A percentile compares a stretch with the other conserved stretches of the same genome.
phyloP scores from a whole-genome alignment of 2,113 vertebrate species.

The Gadus macrocephalus region DNA sequence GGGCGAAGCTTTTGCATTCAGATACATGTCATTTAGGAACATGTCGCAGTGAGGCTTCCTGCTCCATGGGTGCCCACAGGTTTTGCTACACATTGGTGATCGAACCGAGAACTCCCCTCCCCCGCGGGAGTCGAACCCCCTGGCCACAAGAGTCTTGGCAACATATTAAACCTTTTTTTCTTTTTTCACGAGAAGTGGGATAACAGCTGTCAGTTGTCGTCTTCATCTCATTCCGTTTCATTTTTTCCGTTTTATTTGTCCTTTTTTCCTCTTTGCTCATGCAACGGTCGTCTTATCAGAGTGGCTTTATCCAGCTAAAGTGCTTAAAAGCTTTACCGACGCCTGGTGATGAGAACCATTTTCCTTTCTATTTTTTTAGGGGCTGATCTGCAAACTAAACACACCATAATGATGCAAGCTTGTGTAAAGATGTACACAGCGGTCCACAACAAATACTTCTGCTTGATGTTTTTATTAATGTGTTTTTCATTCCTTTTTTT shows the following conservation, averaged over 20 bases:
- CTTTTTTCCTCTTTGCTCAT: constrained; percentile 47
- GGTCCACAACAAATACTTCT: constrained; percentile 56
- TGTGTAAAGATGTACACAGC: constrained; percentile 67
- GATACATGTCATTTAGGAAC: too few species aligned
- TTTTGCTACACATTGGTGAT: too few species aligned
- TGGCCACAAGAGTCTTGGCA: constrained; percentile 30
- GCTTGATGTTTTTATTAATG: constrained; percentile 71
- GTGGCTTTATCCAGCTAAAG: constrained; percentile 69
- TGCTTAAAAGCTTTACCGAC: constrained; percentile 72
- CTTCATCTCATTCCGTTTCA: constrained; percentile 47
- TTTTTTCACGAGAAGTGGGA: constrained; percentile 49
- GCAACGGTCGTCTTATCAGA: constrained; percentile 65
- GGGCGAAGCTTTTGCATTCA: too few species aligned
- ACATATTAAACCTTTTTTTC: constrained; percentile 22
- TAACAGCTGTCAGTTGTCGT: constrained; percentile 71
- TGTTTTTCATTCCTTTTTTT: constrained; percentile 49
- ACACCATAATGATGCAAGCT: constrained; percentile 71
- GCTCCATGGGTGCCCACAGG: too few species aligned
- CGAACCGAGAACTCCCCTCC: too few species aligned
- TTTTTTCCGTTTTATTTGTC: constrained; percentile 37
- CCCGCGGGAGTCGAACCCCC: too few species aligned
- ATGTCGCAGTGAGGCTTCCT: too few species aligned
- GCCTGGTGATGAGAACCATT: constrained; percentile 64
- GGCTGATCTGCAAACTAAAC: constrained; percentile 68
- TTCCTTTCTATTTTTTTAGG: constrained; percentile 37